A percentile compares a stretch with the other conserved stretches of the same genome.
Conservation (phyloP, 2,797 vertebrate species). For the Sebastes vulpes region DNA sequence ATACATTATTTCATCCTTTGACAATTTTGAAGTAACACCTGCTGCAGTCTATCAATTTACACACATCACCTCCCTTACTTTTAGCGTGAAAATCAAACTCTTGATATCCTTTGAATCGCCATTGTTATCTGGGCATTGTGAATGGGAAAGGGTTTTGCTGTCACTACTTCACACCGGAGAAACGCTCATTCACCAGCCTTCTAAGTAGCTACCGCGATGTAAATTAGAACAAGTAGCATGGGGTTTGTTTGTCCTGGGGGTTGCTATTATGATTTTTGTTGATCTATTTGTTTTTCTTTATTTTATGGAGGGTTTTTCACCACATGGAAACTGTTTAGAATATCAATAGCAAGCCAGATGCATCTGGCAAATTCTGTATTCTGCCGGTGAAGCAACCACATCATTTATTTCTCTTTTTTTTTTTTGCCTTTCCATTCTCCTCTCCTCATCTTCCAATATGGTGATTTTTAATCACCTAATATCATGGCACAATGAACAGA, state of each 20-base stretch:
- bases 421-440: slow-evolving; percentile 58
- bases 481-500: slow-evolving; percentile 84
- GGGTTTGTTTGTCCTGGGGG: slow-evolving; percentile 44
- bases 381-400: slow-evolving; percentile 43
- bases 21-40: slow-evolving; percentile 58
- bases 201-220: slow-evolving; percentile 27
- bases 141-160: slow-evolving; percentile 35
- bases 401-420: slow-evolving; percentile 22
- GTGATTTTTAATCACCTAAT: slow-evolving; percentile 85
- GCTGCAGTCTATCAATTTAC: slow-evolving; percentile 47
- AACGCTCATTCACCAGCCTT: slow-evolving; percentile 43
- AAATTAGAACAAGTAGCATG: slow-evolving; percentile 61
- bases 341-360: slow-evolving; percentile 66
- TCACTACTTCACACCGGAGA: slow-evolving; percentile 23
- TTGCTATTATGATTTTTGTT: slow-evolving; percentile 61
- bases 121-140: slow-evolving; percentile 41
- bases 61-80: slow-evolving; percentile 19
- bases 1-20: slow-evolving; percentile 30
- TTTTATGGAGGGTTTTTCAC: slow-evolving; percentile 54
- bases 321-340: slow-evolving; percentile 63
- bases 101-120: slow-evolving; percentile 24
- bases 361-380: slow-evolving; percentile 51
- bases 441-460: slow-evolving; percentile 67
- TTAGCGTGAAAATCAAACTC: slow-evolving; percentile 32
- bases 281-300: slow-evolving; percentile 66